These are phyloP conservation scores for Phalacrocorax brasilianus DNA, from an alignment of 2,113 vertebrate species.

Conservation along the genomic window DNA sequence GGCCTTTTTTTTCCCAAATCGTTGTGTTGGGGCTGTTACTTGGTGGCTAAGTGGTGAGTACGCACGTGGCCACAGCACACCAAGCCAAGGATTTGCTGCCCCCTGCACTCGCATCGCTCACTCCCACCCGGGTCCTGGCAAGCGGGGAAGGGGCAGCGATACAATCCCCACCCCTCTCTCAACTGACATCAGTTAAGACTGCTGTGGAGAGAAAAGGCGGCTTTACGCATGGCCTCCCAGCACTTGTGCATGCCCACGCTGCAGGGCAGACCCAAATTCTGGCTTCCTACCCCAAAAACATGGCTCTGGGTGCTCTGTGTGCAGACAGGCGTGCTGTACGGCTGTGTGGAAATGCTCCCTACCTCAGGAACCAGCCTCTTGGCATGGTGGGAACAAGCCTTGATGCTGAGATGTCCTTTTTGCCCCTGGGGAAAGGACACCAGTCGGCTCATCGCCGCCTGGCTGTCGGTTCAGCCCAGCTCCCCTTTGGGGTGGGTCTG, in stretches of 20 bases:
- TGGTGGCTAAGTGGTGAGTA: fast-evolving
- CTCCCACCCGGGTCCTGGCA: background rate
- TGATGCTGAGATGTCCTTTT: background rate
- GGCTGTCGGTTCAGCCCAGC: background rate
- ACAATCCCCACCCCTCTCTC: background rate
- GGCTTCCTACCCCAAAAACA: background rate
- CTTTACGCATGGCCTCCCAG: background rate
- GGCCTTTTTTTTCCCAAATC: background rate
- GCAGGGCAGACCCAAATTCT: background rate
- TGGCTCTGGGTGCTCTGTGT: fast-evolving
- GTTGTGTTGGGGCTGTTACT: background rate
- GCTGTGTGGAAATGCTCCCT: background rate
- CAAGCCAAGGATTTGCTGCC: background rate
- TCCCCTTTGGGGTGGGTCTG: background rate
- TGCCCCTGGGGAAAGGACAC: background rate
- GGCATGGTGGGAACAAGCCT: background rate
- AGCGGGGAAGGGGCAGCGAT: fast-evolving
- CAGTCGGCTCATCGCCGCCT: background rate
- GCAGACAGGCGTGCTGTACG: fast-evolving
- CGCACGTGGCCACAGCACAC: background rate
- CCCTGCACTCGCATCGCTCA: background rate
- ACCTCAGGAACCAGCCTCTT: fast-evolving
- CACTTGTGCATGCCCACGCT: background rate
- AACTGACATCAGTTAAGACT: background rate
- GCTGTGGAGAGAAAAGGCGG: background rate